Percentiles rank a stretch among this genome's conserved stretches.
phyloP scores from a whole-genome alignment of 2,113 vertebrate species.

The Synodontis membranacea region DNA sequence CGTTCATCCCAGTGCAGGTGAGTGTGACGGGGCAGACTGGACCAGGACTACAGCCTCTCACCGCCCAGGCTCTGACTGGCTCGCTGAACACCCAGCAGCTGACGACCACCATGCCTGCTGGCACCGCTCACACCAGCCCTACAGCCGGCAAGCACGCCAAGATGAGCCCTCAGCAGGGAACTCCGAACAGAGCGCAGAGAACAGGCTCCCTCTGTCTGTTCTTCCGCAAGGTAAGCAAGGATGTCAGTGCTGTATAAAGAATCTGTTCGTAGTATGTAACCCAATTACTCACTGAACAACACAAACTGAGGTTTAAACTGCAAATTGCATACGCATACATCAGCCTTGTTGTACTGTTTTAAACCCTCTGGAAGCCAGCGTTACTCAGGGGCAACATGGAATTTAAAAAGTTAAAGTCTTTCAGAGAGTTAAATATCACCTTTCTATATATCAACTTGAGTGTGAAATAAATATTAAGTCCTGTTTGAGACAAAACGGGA shows the following conservation, averaged over 20 bases:
- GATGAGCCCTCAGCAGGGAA: constrained; percentile 58
- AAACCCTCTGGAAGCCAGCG: no score
- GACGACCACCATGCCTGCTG: constrained; percentile 51
- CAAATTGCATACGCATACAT: background rate
- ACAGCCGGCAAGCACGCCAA: constrained; percentile 77
- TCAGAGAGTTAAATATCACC: no score
- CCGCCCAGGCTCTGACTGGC: constrained; percentile 74
- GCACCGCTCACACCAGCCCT: constrained; percentile 65
- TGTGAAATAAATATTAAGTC: background rate
- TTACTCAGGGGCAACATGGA: no score
- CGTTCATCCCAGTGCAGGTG: constrained; percentile 81
- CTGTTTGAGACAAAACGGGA: background rate
- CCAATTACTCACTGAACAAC: background rate
- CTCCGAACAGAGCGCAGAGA: constrained; percentile 73
- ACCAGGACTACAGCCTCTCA: constrained; percentile 69
- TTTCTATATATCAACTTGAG: background rate
- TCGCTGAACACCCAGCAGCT: constrained; percentile 67
- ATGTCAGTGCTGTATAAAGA: background rate
- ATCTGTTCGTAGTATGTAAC: background rate
- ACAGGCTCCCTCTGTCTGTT: constrained; percentile 93
- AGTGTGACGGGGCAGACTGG: constrained; percentile 60
- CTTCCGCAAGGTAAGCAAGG: constrained; percentile 86
- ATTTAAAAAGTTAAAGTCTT: no score
- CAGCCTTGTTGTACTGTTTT: background rate
- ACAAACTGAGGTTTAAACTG: background rate